Base-by-base conservation (phyloP, 1,140 invertebrate genomes). In the Drosophila kanapiae region DNA sequence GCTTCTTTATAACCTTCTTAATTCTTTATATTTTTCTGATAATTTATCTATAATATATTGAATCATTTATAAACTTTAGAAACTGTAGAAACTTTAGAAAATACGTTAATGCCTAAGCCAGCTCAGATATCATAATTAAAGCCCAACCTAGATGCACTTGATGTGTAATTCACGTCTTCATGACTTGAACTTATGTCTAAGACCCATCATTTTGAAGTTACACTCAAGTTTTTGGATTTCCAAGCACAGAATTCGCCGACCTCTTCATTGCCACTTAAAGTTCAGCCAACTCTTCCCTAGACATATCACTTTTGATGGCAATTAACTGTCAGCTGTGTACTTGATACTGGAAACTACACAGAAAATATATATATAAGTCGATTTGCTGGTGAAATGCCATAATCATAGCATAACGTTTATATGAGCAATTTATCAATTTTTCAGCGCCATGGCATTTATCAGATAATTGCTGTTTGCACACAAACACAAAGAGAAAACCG, bases 401-500 rank as follows among this genome's bases (percentile, higher is more conserved):
- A 87, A 87, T 87, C 78, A 83, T 88, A 81, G 84, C 79, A 67
- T 75, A 87, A 84, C 78, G 85, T 90, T 87, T 84, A 90, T 90
- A 87, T 81, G 74, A 76, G 69, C 84, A 87, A 87, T 87, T 87
- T 87, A 87, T 87, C 84, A 84, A 87, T 84, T 88, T 87, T 87
- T 87, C 80, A 87, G 84, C 85, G 84, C 84, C 84, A 54, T 69
- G 75, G 72, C 78, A 88, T 88, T 87, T 87, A 87, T 87, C 84
- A 80, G 85, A 90, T 87, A 87, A 87, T 87, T 87, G 81, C 78
- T 87, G 84, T 88, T 87, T 87, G 63, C 85, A 87, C 84, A 88
- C 85, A 84, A 53, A 61, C 57, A 43, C 23, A 42, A 57, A 65
- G 54, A 68, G 69, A 75, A 88, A 87, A 87, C 85, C 84, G 85